Evolutionary conservation across 2,113 vertebrate species (phyloP).

Genomic region (Numenius arquata): DNA sequence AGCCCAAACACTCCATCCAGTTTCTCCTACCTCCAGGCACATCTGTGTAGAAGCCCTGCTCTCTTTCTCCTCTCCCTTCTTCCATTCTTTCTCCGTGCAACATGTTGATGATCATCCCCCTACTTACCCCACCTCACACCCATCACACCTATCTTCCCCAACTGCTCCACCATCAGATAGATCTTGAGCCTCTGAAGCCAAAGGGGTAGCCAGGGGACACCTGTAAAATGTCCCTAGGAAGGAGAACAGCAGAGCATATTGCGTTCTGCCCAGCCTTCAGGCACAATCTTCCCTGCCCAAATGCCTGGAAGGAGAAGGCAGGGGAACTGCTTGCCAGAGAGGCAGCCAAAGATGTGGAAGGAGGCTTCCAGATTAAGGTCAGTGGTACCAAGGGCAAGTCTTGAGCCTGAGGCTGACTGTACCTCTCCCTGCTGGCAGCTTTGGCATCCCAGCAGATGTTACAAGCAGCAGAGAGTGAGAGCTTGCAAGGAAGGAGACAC

Average conservation of each 20-base stretch:
- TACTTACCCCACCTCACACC: not conserved
- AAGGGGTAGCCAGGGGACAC: not conserved
- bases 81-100: not conserved
- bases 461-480: not conserved
- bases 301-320: not conserved
- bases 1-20: not conserved
- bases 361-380: not conserved
- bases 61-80: not conserved
- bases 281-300: not conserved
- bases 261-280: not conserved
- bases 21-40: not conserved
- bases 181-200: not conserved
- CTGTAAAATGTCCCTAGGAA: not conserved
- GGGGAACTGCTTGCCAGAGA: not conserved
- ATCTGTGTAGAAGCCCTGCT: not conserved
- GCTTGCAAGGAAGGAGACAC: not conserved
- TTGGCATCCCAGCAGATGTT: not conserved
- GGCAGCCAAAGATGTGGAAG: not conserved
- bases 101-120: not conserved
- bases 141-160: not conserved
- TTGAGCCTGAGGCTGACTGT: not conserved
- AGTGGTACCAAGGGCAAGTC: not conserved
- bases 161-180: not conserved
- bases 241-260: not conserved
- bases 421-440: not conserved